Evolutionary conservation across 1,140 invertebrate genomes (phyloP).

Genomic region (Scaptomyza graminum): DNA sequence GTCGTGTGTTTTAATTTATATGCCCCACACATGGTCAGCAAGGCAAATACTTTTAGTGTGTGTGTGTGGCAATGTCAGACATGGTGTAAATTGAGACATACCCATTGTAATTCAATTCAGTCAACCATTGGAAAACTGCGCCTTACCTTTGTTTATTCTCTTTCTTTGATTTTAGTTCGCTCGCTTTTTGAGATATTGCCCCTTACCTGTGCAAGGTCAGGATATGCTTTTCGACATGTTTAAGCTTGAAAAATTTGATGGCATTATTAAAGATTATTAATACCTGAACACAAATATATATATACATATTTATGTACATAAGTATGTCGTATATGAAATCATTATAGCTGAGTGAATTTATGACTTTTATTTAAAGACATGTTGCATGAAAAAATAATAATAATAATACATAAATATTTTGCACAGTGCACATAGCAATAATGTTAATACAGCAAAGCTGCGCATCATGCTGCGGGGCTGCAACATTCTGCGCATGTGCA

Average conservation of each 20-base stretch:
- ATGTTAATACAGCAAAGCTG: constrained; percentile 38
- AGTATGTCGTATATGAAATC: neutral
- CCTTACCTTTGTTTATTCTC: neutral
- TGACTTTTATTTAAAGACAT: no score
- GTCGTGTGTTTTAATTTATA: constrained; percentile 66
- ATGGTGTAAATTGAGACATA: constrained; percentile 47
- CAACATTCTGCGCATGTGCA: constrained; percentile 74
- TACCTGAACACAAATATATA: neutral
- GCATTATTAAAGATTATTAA: constrained; percentile 2
- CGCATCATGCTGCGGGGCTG: constrained; percentile 70
- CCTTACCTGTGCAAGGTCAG: constrained; percentile 45
- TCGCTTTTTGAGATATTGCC: neutral
- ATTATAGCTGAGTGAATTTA: neutral
- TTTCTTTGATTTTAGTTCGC: neutral
- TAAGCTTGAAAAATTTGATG: constrained; percentile 32
- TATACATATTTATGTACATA: no score
- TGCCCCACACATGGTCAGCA: constrained; percentile 36
- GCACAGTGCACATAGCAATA: constrained; percentile 25
- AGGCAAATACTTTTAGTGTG: no score
- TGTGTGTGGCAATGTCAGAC: constrained; percentile 58
- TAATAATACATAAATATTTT: neutral
- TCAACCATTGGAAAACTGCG: constrained; percentile 27
- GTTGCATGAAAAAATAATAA: no score
- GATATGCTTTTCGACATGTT: neutral
- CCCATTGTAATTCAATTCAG: constrained; percentile 47